Conservation (phyloP, 2,113 vertebrate species). For the Erythrolamprus reginae region DNA sequence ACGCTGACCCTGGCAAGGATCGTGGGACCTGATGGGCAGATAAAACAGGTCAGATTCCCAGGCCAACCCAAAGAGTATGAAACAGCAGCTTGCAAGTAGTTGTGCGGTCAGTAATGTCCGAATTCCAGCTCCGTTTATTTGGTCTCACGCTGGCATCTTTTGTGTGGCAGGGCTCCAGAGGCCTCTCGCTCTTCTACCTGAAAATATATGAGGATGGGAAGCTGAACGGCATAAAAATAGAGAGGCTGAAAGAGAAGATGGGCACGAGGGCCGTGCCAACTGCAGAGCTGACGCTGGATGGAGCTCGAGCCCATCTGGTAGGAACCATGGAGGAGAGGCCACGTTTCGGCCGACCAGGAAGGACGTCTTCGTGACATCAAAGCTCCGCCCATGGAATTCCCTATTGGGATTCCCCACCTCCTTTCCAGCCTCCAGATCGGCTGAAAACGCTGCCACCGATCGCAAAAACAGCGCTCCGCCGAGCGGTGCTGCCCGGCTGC, state of each 20-base stretch:
- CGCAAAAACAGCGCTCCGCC: too few relatives aligned
- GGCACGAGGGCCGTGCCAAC: conserved; percentile 84
- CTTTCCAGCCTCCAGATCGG: too few relatives aligned
- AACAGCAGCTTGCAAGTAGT: neutral
- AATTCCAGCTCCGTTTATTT: neutral
- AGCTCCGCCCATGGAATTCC: too few relatives aligned
- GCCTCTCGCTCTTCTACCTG: conserved; percentile 82
- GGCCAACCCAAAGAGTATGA: neutral
- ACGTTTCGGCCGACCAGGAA: too few relatives aligned
- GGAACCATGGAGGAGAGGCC: too few relatives aligned
- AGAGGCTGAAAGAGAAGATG: conserved; percentile 84
- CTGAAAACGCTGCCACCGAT: too few relatives aligned
- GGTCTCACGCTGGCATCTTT: neutral
- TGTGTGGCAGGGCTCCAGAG: conserved; percentile 69
- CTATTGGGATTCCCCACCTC: too few relatives aligned
- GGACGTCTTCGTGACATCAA: too few relatives aligned
- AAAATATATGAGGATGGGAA: conserved; percentile 70
- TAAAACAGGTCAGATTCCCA: conserved; percentile 53
- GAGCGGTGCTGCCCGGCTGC: too few relatives aligned
- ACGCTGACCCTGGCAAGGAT: conserved; percentile 78
- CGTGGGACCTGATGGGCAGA: conserved; percentile 63
- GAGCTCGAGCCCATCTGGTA: conserved; percentile 73
- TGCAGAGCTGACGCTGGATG: conserved; percentile 80
- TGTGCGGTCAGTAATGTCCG: neutral
- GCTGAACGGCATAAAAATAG: conserved; percentile 76